Percentiles rank a stretch among this genome's conserved stretches.
These are phyloP conservation scores for Anguilla anguilla DNA, from an alignment of 2,797 vertebrate species.

Conservation along the genomic window DNA sequence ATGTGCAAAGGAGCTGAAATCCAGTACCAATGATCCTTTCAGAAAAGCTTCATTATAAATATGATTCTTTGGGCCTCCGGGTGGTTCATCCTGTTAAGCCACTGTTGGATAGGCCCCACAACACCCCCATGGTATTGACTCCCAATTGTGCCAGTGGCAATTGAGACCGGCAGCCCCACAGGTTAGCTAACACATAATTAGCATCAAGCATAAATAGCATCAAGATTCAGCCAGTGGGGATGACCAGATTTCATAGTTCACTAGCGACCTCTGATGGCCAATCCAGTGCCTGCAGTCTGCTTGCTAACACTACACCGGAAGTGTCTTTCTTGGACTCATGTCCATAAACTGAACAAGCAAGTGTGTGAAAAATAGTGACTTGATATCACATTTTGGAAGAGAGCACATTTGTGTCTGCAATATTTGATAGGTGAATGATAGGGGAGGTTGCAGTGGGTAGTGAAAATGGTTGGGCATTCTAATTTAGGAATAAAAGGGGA, in stretches of 20 bases:
- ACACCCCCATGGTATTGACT: neutral
- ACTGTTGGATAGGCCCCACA: neutral
- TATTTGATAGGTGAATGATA: neutral
- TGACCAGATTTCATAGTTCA: neutral
- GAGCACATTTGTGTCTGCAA: neutral
- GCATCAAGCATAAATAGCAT: too few relatives aligned
- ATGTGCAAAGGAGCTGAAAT: neutral
- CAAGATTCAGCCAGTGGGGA: too few relatives aligned
- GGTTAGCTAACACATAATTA: too few relatives aligned
- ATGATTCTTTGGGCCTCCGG: neutral
- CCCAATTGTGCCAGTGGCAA: neutral
- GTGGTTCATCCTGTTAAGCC: neutral
- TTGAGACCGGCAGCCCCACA: neutral
- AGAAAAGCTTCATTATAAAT: neutral
- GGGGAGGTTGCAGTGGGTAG: neutral
- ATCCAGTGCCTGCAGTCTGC: neutral
- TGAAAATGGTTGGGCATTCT: neutral
- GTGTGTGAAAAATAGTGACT: neutral
- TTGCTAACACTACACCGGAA: neutral
- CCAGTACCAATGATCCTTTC: neutral
- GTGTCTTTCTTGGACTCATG: neutral
- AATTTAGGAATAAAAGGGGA: too few relatives aligned
- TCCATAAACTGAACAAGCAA: neutral
- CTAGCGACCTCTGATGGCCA: neutral
- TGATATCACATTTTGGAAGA: neutral